A percentile compares a stretch with the other conserved stretches of the same genome.
Evolutionary conservation across 2,113 vertebrate species (phyloP).

Genomic region (Maccullochella peelii): DNA sequence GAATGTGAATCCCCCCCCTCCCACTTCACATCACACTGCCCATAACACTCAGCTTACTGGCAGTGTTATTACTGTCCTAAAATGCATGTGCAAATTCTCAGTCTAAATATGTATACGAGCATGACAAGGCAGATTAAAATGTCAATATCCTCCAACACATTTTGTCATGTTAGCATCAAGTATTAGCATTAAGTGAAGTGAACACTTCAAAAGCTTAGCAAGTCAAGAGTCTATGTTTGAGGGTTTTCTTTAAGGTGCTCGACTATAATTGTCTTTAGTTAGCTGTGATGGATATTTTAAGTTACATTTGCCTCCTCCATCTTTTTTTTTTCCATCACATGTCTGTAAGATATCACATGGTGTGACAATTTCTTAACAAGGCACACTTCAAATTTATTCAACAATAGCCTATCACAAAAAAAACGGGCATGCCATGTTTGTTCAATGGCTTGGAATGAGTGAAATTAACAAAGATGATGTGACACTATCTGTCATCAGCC

Average conservation of each 20-base stretch:
- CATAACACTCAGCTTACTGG: slow-evolving; percentile 55
- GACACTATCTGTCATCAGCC: slow-evolving; percentile 82
- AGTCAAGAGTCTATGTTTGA: slow-evolving; percentile 59
- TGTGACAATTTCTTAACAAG: slow-evolving; percentile 78
- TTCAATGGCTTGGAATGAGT: slow-evolving; percentile 76
- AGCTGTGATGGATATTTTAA: slow-evolving; percentile 65
- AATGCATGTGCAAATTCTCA: slow-evolving; percentile 35
- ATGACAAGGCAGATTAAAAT: slow-evolving; percentile 68
- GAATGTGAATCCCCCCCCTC: slow-evolving; percentile 44
- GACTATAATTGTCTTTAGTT: slow-evolving; percentile 57
- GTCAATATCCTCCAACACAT: slow-evolving; percentile 54
- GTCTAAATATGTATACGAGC: slow-evolving; percentile 64
- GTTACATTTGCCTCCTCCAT: slow-evolving; percentile 37
- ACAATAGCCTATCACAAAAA: slow-evolving; percentile 53
- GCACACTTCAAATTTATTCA: slow-evolving; percentile 69
- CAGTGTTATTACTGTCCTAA: slow-evolving; percentile 64
- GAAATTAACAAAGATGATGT: slow-evolving; percentile 85
- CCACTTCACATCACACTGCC: slow-evolving; percentile 40
- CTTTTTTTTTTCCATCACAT: slow-evolving; percentile 70
- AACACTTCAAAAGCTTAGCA: slow-evolving; percentile 50
- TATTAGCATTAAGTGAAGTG: slow-evolving; percentile 36
- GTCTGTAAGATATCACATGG: slow-evolving; percentile 74
- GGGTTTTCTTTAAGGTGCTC: slow-evolving; percentile 57
- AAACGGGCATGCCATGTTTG: slow-evolving; percentile 64
- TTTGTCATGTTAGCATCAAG: slow-evolving; percentile 52